Evolutionary conservation across 2,888 invertebrate species (phyloP), one percentile per base, ranked within the genome.

Genomic region (Julus scanicus): DNA sequence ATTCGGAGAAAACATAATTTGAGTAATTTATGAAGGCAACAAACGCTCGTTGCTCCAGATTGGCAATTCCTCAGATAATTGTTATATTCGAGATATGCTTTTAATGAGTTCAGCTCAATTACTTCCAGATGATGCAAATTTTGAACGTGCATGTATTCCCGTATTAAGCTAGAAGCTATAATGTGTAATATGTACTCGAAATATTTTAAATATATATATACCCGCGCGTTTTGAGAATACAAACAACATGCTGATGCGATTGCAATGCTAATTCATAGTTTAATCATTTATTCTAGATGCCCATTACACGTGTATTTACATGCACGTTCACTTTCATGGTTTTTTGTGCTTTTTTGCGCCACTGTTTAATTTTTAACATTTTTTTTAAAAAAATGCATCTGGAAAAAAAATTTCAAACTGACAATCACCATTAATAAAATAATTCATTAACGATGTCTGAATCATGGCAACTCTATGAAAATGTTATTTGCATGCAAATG

Each of bases 51-150:
- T 11, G 80, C 80, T 15, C 80, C 80, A 80, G 80, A 80, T 80
- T 80, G 80, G 37, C 80, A 80, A 80, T 39, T 80, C 37, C 80
- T 80, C 80, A 80, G 80, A 80, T 80, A 80, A 80, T 80, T 80
- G 80, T 80, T 80, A 80, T 37, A 80, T 80, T 80, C 37, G 37
- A 80, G 80, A 80, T 80, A 80, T 29, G 37, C 37, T 80, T 80
- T 80, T 80, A 80, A 80, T 80, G 80, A 80, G 80, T 80, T 39
- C 37, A 80, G 80, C 80, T 80, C 80, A 80, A 80, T 80, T 80
- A 80, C 80, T 80, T 80, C 80, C 80, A 80, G 80, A 80, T 80
- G 80, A 80, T 80, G 80, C 80, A 80, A 80, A 80, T 80, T 80
- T 80, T 37, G 80, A 80, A 80, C 80, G 80, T 80, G 80, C 80